phyloP scores from a whole-genome alignment of 1,140 invertebrate genomes.

The Amphibalanus amphitrite region DNA sequence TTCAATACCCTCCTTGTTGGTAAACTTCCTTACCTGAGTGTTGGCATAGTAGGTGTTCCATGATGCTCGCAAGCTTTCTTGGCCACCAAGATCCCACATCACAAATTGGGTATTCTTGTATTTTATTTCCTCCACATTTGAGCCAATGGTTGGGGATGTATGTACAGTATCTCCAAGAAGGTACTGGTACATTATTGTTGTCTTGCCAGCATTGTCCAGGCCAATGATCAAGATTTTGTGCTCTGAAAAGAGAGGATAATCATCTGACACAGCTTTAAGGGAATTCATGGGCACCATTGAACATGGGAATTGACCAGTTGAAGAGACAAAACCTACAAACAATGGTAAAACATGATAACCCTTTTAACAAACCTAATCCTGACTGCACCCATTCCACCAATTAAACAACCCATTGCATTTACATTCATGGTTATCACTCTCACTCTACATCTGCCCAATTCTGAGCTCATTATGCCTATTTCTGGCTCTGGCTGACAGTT shows the following conservation, averaged over 20 bases:
- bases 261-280: neutral
- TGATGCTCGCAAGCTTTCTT: slow-evolving; percentile 79
- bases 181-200: slow-evolving; percentile 97
- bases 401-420: no score
- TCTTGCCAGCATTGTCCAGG: slow-evolving; percentile 97
- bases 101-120: slow-evolving; percentile 97
- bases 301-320: slow-evolving; percentile 7
- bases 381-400: no score
- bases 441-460: no score
- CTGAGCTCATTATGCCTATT: no score
- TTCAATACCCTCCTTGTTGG: no score
- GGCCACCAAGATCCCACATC: slow-evolving; percentile 97
- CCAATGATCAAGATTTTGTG: slow-evolving; percentile 97
- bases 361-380: no score
- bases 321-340: slow-evolving; percentile 14
- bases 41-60: slow-evolving; percentile 99
- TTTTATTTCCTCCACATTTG: slow-evolving; percentile 94
- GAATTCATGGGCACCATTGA: slow-evolving; percentile 6
- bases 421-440: no score
- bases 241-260: slow-evolving; percentile 37
- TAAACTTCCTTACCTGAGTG: slow-evolving; percentile 80
- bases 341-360: neutral
- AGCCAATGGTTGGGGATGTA: slow-evolving; percentile 94
- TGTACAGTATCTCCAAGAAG: slow-evolving; percentile 97
- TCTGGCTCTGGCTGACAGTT: no score